Evolutionary conservation across 2,113 vertebrate genomes (phyloP).

Genomic region (Callocephalon fimbriatum): DNA sequence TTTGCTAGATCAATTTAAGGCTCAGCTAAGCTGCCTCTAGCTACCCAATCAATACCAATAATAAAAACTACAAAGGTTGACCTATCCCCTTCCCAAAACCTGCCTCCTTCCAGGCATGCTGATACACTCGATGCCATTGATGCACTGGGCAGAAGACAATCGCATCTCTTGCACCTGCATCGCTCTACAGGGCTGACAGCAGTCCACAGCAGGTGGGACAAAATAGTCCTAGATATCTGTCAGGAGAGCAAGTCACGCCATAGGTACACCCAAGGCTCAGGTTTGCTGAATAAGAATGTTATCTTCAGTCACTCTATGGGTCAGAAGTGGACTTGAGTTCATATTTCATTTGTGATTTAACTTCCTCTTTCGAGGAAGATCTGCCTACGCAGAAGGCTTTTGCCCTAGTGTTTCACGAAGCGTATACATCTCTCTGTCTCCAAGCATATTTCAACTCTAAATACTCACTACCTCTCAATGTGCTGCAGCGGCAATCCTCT

Average conservation of each 20-base stretch:
- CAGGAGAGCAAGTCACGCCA: neutral
- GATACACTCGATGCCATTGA: neutral
- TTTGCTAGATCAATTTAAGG: neutral
- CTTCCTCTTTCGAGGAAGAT: conserved; percentile 38
- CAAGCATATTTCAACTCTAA: neutral
- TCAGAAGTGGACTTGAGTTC: neutral
- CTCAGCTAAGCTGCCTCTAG: neutral
- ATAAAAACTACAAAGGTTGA: neutral
- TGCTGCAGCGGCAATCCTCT: neutral
- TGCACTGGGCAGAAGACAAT: neutral
- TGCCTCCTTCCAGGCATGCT: neutral
- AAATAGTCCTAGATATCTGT: neutral
- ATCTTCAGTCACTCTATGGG: neutral
- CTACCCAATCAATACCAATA: neutral
- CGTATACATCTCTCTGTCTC: neutral
- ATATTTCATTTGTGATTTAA: neutral
- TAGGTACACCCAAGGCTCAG: neutral
- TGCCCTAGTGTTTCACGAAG: neutral
- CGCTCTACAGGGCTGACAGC: neutral
- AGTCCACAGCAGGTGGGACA: neutral
- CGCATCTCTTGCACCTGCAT: neutral
- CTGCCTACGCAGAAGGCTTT: conserved; percentile 24
- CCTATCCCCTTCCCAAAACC: neutral
- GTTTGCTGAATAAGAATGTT: neutral
- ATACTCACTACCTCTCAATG: neutral